A percentile compares a stretch with the other conserved stretches of the same genome.
Conservation (phyloP, 1,140 invertebrate genomes). For the Lepidotrigona ventralis region DNA sequence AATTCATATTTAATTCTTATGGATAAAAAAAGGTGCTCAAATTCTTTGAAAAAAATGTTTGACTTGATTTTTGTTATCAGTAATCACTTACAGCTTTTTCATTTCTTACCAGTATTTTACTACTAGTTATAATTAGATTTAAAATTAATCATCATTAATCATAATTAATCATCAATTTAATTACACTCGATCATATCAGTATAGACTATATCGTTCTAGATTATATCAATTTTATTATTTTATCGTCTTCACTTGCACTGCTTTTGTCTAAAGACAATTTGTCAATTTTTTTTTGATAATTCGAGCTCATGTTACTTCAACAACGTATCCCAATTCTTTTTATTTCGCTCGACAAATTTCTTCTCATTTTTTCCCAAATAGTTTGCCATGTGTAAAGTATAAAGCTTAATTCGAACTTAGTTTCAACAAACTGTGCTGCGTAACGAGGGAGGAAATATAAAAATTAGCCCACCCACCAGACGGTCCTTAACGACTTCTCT, state of each 20-base stretch:
- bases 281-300: not conserved
- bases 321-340: not conserved
- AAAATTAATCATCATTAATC: not conserved
- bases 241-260: not conserved
- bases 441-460: not conserved
- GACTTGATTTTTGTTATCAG: no score
- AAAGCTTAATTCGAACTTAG: not conserved
- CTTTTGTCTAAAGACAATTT: not conserved
- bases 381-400: not conserved
- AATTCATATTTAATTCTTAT: not conserved
- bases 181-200: not conserved
- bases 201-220: no score
- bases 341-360: not conserved
- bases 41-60: not conserved
- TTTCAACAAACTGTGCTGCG: not conserved
- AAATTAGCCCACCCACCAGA: slow-evolving; percentile 68
- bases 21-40: not conserved
- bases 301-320: not conserved
- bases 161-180: no score
- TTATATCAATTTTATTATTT: no score
- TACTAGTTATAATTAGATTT: not conserved
- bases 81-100: not conserved
- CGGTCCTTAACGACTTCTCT: slow-evolving; percentile 87
- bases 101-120: not conserved
- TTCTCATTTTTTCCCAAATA: not conserved